phyloP scores from a whole-genome alignment of 2,113 vertebrate genomes.

The Pleuronectes platessa region DNA sequence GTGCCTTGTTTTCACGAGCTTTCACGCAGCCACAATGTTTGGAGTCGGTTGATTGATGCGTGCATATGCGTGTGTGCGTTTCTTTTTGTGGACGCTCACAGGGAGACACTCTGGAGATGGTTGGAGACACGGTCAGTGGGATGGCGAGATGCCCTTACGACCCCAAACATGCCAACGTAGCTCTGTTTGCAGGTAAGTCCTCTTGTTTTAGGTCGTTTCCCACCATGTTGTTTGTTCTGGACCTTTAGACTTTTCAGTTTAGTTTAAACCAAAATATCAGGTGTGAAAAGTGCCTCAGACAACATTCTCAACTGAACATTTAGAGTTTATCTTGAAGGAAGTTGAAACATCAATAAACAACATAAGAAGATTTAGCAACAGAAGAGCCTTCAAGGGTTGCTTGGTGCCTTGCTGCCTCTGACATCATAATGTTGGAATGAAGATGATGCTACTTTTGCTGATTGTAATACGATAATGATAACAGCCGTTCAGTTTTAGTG shows the following conservation, averaged over 20 bases:
- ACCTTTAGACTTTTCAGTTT: not conserved
- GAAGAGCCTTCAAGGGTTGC: too few relatives aligned
- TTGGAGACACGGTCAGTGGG: constrained; percentile 91
- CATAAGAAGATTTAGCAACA: too few relatives aligned
- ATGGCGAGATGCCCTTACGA: constrained; percentile 98
- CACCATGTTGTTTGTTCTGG: not conserved
- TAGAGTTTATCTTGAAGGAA: too few relatives aligned
- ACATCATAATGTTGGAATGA: not conserved
- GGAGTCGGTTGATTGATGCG: constrained; percentile 33
- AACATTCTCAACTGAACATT: not conserved
- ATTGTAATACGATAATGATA: not conserved
- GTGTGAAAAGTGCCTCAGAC: not conserved
- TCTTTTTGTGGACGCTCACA: constrained; percentile 57
- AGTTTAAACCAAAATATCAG: not conserved
- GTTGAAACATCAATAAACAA: too few relatives aligned
- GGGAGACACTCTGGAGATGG: constrained; percentile 92
- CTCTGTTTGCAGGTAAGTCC: constrained; percentile 91
- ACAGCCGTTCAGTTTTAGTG: not conserved
- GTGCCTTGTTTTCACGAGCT: constrained; percentile 65
- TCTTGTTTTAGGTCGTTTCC: not conserved
- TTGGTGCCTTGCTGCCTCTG: too few relatives aligned
- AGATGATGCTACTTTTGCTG: not conserved
- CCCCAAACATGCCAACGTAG: constrained; percentile 95
- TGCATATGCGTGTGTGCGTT: constrained; percentile 24
- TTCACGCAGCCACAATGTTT: constrained; percentile 50